Evolutionary conservation across 2,888 invertebrate genomes (phyloP).

Genomic region (Xiphydria camelus): DNA sequence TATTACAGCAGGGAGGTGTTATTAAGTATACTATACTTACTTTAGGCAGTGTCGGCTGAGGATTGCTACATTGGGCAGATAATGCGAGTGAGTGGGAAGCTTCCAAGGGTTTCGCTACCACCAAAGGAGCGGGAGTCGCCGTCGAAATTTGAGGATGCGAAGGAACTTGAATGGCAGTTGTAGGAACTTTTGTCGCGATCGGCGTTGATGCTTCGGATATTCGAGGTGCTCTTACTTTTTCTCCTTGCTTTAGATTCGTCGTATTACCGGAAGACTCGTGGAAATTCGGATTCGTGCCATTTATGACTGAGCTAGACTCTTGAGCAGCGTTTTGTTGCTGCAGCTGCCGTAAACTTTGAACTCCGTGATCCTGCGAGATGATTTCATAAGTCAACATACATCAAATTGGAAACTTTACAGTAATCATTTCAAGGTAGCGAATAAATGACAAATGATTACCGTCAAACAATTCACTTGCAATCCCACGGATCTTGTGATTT

Average conservation of each 20-base stretch:
- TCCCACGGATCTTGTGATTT: slow-evolving; percentile 84
- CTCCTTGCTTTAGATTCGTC: slow-evolving; percentile 33
- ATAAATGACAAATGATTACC: slow-evolving; percentile 37
- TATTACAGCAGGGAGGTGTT: too few relatives aligned
- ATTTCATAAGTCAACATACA: too few relatives aligned
- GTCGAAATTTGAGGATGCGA: slow-evolving; percentile 18
- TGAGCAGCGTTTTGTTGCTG: slow-evolving; percentile 26
- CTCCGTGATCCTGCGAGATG: slow-evolving; percentile 51
- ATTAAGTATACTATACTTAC: slow-evolving; percentile 39
- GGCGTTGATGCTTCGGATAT: slow-evolving; percentile 27
- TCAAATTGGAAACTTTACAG: too few relatives aligned
- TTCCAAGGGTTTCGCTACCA: slow-evolving; percentile 36
- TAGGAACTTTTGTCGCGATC: too few relatives aligned
- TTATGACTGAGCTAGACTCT: slow-evolving; percentile 19
- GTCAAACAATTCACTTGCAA: slow-evolving; percentile 68
- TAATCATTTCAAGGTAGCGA: too few relatives aligned
- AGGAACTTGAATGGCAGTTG: too few relatives aligned
- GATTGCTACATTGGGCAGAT: slow-evolving; percentile 22
- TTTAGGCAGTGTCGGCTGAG: slow-evolving; percentile 28
- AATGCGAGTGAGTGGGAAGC: slow-evolving; percentile 22
- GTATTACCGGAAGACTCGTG: slow-evolving; percentile 15
- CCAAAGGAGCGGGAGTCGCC: slow-evolving; percentile 36
- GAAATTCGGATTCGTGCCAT: slow-evolving; percentile 2
- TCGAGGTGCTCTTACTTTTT: slow-evolving; percentile 49
- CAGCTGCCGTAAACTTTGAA: slow-evolving; percentile 51